Percentiles rank a stretch among this genome's conserved stretches.
Evolutionary conservation across 2,888 invertebrate genomes (phyloP).

Genomic region (Punctoribates punctum): DNA sequence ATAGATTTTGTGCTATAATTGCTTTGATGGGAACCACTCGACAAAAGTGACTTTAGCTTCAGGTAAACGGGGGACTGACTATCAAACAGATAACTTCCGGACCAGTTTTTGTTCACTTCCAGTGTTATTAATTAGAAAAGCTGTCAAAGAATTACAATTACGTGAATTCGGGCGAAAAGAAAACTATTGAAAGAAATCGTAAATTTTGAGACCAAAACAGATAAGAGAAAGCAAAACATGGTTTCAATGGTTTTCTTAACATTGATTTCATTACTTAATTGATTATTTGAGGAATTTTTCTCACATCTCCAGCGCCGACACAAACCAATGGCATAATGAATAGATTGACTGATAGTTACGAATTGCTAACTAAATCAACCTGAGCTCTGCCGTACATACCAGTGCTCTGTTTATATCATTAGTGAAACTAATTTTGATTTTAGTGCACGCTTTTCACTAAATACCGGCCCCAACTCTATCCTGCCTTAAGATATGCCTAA

Average conservation of each 20-base stretch:
- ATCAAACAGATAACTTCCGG: slow-evolving; percentile 34
- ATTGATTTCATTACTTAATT: slow-evolving; percentile 15
- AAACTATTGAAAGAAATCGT: background rate
- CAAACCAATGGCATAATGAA: background rate
- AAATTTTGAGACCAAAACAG: background rate
- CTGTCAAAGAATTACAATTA: slow-evolving; percentile 26
- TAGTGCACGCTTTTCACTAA: background rate
- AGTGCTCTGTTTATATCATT: background rate
- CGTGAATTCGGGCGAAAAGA: background rate
- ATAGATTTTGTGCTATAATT: background rate
- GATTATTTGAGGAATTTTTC: slow-evolving; percentile 9
- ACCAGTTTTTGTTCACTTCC: slow-evolving; percentile 26
- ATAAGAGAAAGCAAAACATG: background rate
- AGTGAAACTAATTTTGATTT: slow-evolving; percentile 20
- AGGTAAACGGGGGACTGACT: background rate
- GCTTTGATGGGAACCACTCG: slow-evolving; percentile 17
- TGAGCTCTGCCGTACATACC: background rate
- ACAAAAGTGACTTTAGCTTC: background rate
- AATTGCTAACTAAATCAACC: background rate
- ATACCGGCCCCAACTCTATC: slow-evolving; percentile 1
- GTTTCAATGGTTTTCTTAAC: background rate
- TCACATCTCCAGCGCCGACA: background rate
- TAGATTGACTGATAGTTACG: background rate
- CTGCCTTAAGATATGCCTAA: slow-evolving; percentile 6
- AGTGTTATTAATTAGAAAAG: slow-evolving; percentile 21